phyloP scores from a whole-genome alignment of 2,888 invertebrate genomes.

The Amblyjoppa fuscipennis region DNA sequence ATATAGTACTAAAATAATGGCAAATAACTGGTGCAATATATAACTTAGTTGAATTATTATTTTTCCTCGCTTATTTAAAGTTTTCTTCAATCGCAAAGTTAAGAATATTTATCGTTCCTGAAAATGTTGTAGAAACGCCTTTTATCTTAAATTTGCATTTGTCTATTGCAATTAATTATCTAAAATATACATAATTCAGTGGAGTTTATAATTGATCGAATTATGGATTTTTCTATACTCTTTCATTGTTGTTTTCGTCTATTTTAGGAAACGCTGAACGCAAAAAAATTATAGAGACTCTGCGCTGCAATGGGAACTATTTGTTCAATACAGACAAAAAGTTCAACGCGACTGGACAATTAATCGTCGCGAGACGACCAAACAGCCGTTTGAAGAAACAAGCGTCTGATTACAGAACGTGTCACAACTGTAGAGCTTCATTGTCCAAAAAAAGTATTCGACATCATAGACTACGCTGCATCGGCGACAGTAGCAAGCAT shows the following conservation, averaged over 20 bases:
- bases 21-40: neutral
- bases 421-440: slow-evolving; percentile 40
- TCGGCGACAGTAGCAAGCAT: slow-evolving; percentile 29
- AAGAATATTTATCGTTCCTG: neutral
- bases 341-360: slow-evolving; percentile 29
- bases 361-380: slow-evolving; percentile 34
- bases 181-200: slow-evolving; percentile 13
- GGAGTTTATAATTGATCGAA: slow-evolving; percentile 7
- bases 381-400: slow-evolving; percentile 13
- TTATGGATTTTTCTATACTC: slow-evolving; percentile 10
- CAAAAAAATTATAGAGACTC: slow-evolving; percentile 43
- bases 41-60: slow-evolving; percentile 14
- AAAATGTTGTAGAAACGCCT: neutral
- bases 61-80: slow-evolving; percentile 2
- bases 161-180: neutral
- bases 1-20: slow-evolving; percentile 2
- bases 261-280: slow-evolving; percentile 38
- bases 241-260: slow-evolving; percentile 10
- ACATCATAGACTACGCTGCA: slow-evolving; percentile 37
- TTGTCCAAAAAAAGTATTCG: slow-evolving; percentile 36
- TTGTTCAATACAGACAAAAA: slow-evolving; percentile 32
- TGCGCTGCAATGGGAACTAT: slow-evolving; percentile 41
- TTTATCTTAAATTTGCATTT: neutral
- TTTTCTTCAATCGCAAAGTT: neutral
- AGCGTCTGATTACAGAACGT: slow-evolving; percentile 26